A percentile compares a stretch with the other conserved stretches of the same genome.
Conservation (phyloP, 2,888 invertebrate genomes). For the Geophilus truncorum region DNA sequence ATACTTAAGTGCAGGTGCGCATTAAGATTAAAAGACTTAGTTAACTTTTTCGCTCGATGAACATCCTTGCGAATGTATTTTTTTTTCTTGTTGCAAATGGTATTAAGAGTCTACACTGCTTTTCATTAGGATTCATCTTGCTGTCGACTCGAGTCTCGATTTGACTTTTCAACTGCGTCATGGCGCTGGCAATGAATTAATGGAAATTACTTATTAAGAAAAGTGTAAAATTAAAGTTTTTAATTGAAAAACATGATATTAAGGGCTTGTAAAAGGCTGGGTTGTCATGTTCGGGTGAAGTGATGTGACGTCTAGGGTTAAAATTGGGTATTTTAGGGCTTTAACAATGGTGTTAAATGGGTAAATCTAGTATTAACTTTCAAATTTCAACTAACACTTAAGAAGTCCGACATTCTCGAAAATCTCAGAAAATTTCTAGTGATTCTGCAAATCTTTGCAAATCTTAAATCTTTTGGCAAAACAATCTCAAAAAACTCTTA, state of each 20-base stretch:
- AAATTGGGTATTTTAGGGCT: too few species aligned
- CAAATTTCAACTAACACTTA: too few species aligned
- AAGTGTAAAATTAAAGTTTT: not conserved
- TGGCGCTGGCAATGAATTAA: not conserved
- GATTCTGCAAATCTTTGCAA: too few species aligned
- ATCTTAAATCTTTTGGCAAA: too few species aligned
- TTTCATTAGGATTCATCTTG: slow-evolving; percentile 12
- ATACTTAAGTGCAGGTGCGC: slow-evolving; percentile 11
- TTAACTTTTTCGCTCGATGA: slow-evolving; percentile 20
- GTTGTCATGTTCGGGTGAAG: too few species aligned
- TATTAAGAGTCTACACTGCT: slow-evolving; percentile 20
- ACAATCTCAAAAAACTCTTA: too few species aligned
- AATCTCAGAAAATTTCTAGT: too few species aligned
- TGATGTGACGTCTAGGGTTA: too few species aligned
- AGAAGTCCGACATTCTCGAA: too few species aligned
- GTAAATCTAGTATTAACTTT: too few species aligned
- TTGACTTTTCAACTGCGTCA: slow-evolving; percentile 16
- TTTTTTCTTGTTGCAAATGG: slow-evolving; percentile 12
- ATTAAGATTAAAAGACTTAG: slow-evolving; percentile 20
- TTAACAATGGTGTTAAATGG: too few species aligned
- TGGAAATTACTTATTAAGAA: not conserved
- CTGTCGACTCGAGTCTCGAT: not conserved
- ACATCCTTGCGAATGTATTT: not conserved
- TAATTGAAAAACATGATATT: not conserved
- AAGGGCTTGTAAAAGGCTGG: not conserved